Evolutionary conservation across 2,113 vertebrate genomes (phyloP).

Genomic region (Pterocles gutturalis): DNA sequence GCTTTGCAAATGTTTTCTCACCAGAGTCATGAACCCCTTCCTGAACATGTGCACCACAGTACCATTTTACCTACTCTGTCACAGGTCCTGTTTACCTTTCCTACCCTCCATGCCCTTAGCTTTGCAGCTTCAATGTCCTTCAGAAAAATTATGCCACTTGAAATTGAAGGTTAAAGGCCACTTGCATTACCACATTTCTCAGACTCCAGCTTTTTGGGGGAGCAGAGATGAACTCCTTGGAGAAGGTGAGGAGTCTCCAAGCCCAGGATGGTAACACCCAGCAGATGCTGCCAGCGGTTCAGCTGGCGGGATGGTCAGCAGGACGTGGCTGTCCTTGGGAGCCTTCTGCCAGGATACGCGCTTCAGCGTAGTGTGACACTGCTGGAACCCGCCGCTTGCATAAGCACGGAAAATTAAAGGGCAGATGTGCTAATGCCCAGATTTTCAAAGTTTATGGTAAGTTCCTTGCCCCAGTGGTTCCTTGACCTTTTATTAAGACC

Average conservation of each 20-base stretch:
- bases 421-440: neutral
- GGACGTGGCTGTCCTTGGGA: fast-evolving
- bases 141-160: neutral
- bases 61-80: fast-evolving
- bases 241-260: neutral
- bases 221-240: neutral
- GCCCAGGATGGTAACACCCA: neutral
- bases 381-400: neutral
- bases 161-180: neutral
- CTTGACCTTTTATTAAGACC: slow-evolving; percentile 33
- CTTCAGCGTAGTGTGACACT: fast-evolving
- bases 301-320: neutral
- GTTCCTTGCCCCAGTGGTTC: neutral
- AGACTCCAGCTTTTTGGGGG: neutral
- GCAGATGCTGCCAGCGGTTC: neutral
- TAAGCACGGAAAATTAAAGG: neutral
- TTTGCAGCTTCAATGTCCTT: neutral
- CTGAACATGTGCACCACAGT: neutral
- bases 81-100: neutral
- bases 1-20: neutral
- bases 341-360: fast-evolving
- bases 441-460: neutral
- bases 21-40: neutral
- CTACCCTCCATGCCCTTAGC: neutral
- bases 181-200: neutral